A percentile compares a stretch with the other conserved stretches of the same genome.
Conservation (phyloP, 2,888 invertebrate species). For the Perithous albicinctus region DNA sequence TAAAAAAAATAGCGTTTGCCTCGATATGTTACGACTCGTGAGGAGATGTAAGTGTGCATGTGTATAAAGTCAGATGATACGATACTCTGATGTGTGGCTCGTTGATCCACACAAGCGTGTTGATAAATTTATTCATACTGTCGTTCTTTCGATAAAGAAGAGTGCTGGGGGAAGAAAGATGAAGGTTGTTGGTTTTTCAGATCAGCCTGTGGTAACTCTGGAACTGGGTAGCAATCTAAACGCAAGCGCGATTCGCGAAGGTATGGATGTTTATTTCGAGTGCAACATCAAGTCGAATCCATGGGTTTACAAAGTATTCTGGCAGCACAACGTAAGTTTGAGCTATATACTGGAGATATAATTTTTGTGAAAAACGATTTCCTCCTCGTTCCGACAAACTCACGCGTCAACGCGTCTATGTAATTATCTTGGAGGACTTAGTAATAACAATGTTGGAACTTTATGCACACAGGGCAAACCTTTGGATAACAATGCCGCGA, state of each 20-base stretch:
- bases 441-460: conserved; percentile 19
- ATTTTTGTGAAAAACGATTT: neutral
- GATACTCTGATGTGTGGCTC: neutral
- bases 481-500: conserved; percentile 91
- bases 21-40: conserved; percentile 43
- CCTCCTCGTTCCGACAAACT: neutral
- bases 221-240: conserved; percentile 94
- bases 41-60: neutral
- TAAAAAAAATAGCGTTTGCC: conserved; percentile 50
- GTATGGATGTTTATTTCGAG: conserved; percentile 96
- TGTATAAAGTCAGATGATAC: conserved; percentile 1
- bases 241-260: conserved; percentile 92
- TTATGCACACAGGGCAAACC: conserved; percentile 88
- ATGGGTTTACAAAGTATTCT: conserved; percentile 91
- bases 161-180: neutral
- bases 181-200: conserved; percentile 85
- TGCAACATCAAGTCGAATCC: conserved; percentile 96
- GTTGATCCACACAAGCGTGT: conserved; percentile 34
- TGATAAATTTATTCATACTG: conserved; percentile 40
- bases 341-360: neutral
- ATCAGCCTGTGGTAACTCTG: conserved; percentile 92
- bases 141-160: neutral
- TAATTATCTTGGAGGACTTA: conserved; percentile 1
- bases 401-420: neutral
- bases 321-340: conserved; percentile 89